These are phyloP conservation scores for Bombus difficillimus DNA, from an alignment of 1,140 invertebrate genomes.

Conservation along the genomic window DNA sequence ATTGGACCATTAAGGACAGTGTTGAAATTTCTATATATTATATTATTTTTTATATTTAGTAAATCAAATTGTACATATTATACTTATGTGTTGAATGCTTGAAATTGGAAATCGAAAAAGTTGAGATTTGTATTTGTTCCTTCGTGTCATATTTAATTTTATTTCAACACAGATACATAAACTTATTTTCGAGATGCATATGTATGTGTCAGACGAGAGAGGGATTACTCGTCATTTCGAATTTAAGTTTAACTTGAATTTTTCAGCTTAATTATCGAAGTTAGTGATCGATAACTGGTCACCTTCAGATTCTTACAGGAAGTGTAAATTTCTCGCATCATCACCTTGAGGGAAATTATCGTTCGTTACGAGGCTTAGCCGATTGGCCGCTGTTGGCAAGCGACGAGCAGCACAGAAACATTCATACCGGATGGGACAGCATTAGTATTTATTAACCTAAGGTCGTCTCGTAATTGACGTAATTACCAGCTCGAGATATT, in stretches of 20 bases:
- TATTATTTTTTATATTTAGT: not conserved
- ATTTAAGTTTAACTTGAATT: not conserved
- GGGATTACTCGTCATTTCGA: no score
- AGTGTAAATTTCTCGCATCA: constrained; percentile 43
- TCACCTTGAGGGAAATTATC: constrained; percentile 52
- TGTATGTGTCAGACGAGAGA: no score
- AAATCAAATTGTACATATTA: not conserved
- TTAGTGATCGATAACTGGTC: not conserved
- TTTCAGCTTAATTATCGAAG: not conserved
- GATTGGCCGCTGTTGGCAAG: constrained; percentile 14
- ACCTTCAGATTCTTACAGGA: constrained; percentile 23
- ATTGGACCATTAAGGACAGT: no score
- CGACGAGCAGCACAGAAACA: constrained; percentile 47
- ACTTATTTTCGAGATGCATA: not conserved
- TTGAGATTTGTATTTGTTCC: not conserved
- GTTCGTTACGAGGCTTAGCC: constrained; percentile 14
- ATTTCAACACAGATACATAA: not conserved
- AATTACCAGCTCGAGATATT: constrained; percentile 69
- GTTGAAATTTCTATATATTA: no score
- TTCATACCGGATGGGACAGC: constrained; percentile 63
- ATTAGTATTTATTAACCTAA: constrained; percentile 73
- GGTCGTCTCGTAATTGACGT: constrained; percentile 71
- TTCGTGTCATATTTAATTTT: not conserved
- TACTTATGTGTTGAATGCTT: not conserved
- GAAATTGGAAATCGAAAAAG: not conserved